Percentiles rank a stretch among this genome's conserved stretches.
phyloP scores from a whole-genome alignment of 2,113 vertebrate species.

The Campylomormyrus numenius region DNA sequence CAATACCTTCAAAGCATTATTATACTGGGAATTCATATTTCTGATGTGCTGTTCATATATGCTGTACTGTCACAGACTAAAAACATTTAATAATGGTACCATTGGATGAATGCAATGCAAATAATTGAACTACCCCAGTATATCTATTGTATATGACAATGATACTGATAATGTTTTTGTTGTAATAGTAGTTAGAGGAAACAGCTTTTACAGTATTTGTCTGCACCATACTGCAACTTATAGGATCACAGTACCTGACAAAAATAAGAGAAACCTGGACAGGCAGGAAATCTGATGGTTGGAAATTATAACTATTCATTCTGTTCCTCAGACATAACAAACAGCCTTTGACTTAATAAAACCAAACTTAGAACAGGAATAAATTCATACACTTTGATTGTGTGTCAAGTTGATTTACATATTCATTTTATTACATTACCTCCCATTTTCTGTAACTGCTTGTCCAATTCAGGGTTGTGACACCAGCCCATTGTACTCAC shows the following conservation, averaged over 20 bases:
- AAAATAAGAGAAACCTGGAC: background rate
- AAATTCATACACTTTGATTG: background rate
- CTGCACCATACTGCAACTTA: background rate
- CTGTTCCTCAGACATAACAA: background rate
- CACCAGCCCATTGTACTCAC: too few relatives aligned
- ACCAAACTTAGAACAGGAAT: background rate
- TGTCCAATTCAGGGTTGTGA: background rate
- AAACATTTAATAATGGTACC: background rate
- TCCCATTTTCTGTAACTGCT: background rate
- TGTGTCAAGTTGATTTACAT: background rate
- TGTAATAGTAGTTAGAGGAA: background rate
- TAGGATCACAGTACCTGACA: background rate
- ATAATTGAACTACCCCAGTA: background rate
- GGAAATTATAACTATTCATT: background rate
- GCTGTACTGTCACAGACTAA: background rate
- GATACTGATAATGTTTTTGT: background rate
- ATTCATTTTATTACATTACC: background rate
- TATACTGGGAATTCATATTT: background rate
- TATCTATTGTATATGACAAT: background rate
- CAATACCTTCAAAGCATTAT: background rate
- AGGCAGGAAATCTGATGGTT: background rate
- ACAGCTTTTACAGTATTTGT: background rate
- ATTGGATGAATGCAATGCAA: background rate
- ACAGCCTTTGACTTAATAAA: background rate
- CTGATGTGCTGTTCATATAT: background rate